Evolutionary conservation across 2,113 vertebrate species (phyloP).

Genomic region (Corydoras sp.): DNA sequence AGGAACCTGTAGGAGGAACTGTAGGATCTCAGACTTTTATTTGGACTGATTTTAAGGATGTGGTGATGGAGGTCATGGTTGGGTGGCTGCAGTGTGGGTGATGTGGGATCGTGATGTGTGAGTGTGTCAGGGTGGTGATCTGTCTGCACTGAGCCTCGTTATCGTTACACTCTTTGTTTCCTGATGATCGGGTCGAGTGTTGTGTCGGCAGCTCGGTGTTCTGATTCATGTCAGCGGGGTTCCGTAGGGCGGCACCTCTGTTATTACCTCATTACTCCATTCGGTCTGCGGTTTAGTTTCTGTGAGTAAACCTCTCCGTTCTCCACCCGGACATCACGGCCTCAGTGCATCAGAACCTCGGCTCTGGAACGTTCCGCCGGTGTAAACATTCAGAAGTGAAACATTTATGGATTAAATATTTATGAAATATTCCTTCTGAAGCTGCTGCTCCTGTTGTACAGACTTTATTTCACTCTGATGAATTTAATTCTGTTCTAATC

Average conservation of each 20-base stretch:
- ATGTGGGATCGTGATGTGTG: constrained; percentile 13
- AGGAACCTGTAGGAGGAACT: too few species aligned
- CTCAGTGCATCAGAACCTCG: neutral
- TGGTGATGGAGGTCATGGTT: neutral
- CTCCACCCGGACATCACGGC: neutral
- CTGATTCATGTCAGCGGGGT: neutral
- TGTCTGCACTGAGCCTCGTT: neutral
- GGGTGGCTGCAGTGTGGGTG: constrained; percentile 9
- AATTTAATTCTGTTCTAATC: too few species aligned
- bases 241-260: neutral
- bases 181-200: neutral
- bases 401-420: too few species aligned
- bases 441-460: too few species aligned
- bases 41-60: too few species aligned
- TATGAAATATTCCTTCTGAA: too few species aligned
- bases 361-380: too few species aligned
- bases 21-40: too few species aligned
- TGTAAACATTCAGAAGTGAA: too few species aligned
- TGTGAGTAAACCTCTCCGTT: neutral
- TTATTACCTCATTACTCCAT: neutral
- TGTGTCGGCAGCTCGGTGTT: neutral
- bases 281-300: neutral
- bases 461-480: too few species aligned
- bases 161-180: constrained; percentile 2
- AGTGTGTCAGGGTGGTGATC: constrained; percentile 17